Conservation (phyloP, 92 coral and sea anemone species). For the Muricea muricata region DNA sequence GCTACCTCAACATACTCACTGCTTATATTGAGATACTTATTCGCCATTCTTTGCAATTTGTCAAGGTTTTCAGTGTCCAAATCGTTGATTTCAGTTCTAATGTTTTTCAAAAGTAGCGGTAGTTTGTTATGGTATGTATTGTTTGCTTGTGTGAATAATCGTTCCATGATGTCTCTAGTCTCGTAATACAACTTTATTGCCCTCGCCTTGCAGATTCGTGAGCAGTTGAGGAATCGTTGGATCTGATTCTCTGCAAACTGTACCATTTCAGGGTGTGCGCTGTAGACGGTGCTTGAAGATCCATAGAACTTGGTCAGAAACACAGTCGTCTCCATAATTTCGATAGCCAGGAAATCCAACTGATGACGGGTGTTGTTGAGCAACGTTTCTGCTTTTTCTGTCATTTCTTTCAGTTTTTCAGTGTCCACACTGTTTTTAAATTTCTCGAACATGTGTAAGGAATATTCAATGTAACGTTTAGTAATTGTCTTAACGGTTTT, state of each 20-base stretch:
- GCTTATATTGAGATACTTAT: background rate
- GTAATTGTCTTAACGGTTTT: background rate
- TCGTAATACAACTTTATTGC: slow-evolving; percentile 29
- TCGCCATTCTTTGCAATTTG: background rate
- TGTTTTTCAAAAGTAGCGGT: slow-evolving; percentile 2
- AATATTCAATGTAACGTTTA: background rate
- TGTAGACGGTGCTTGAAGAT: slow-evolving; percentile 36
- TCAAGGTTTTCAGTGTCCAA: background rate
- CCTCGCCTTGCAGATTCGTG: slow-evolving; percentile 39
- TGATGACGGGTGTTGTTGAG: slow-evolving; percentile 55
- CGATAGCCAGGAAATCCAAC: slow-evolving; percentile 72
- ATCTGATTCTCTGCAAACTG: slow-evolving; percentile 56
- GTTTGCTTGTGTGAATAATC: background rate
- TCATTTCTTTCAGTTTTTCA: background rate
- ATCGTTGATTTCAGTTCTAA: background rate
- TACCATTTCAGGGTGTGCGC: slow-evolving; percentile 32
- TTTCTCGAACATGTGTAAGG: background rate
- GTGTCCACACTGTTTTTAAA: background rate
- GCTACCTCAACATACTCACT: background rate
- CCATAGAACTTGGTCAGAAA: slow-evolving; percentile 85
- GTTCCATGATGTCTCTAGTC: slow-evolving; percentile 9
- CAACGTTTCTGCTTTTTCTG: background rate
- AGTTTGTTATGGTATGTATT: background rate
- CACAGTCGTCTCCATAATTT: slow-evolving; percentile 74
- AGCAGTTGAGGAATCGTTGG: slow-evolving; percentile 29